Conservation (phyloP, 2,113 vertebrate genomes). For the Baryphthengus martii region DNA sequence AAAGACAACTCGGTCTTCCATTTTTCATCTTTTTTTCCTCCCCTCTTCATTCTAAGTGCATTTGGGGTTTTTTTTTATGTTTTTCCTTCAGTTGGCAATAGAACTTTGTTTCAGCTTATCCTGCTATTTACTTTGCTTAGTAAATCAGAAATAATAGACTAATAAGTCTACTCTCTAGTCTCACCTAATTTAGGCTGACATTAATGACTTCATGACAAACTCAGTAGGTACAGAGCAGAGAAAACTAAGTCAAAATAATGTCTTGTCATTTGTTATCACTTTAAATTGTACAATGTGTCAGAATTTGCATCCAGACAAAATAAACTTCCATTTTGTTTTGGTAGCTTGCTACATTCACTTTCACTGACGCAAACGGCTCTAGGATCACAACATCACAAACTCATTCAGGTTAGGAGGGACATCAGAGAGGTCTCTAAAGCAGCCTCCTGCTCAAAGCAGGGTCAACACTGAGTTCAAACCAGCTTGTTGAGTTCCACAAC, state of each 20-base stretch:
- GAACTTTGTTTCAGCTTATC: background rate
- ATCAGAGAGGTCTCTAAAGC: background rate
- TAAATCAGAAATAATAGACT: background rate
- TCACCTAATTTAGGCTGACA: background rate
- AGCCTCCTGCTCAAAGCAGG: background rate
- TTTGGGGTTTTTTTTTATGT: fast-evolving
- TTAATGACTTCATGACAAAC: background rate
- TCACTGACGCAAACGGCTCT: background rate
- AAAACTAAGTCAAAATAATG: background rate
- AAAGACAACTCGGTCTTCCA: background rate
- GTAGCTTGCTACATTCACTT: background rate
- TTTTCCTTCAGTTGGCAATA: background rate
- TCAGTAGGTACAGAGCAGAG: background rate
- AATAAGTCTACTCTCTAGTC: background rate
- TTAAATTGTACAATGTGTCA: background rate
- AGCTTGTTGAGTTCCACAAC: background rate
- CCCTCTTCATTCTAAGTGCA: background rate
- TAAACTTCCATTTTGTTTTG: background rate
- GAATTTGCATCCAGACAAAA: background rate
- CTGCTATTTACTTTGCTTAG: background rate
- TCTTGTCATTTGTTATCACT: background rate
- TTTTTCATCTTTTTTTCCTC: background rate
- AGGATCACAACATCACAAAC: background rate
- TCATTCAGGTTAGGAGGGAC: background rate
- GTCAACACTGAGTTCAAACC: background rate